Evolutionary conservation across 2,113 vertebrate species (phyloP), one percentile per base, ranked within the genome.

Genomic region (Megalops atlanticus): DNA sequence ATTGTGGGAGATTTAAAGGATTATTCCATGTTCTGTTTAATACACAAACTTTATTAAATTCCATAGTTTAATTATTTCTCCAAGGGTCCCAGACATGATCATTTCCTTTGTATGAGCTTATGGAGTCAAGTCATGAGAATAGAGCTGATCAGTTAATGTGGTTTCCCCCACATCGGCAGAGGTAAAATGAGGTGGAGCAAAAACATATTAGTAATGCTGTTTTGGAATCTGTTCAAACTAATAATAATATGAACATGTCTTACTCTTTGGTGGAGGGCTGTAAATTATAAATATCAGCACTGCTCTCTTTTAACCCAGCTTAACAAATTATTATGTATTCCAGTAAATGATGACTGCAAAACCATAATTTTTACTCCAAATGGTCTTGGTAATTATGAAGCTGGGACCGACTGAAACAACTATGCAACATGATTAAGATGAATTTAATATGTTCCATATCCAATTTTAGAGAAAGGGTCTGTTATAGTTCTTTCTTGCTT

Each of bases 1-100:
- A 92, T 92, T 91, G 92, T 81, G 75, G 86, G 84, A 88, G 90
- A 90, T 91, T 92, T 90, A 81, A 86, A 86, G 91, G 92, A 92
- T 92, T 92, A 90, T 82, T 89, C 86, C 58, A n/a, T 82, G 87
- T 90, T 92, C 91, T 87, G 77, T 88, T 88, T 87, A 91, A 90
- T 86, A 87, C 89, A 81, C 70, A 31, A 86, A 90, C 86, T 92
- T 90, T 85, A 90, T 90, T 88, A 89, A 91, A 91, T 86, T 89
- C 86, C 78, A 83, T 89, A 89, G 87, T 91, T 86, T 86, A 86
- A 85, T 80, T 87, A 81, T 77, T 84, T 87, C 76, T 73, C 24
- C 31, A 80, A 87, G 87, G n/a, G 58, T 64, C 58, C 58, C 58
- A 64, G 58, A n/a, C 58, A 27, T 64, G 11, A 31, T 73, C 81